phyloP scores from a whole-genome alignment of 2,888 invertebrate species.

The Ypsolopha scabrella region DNA sequence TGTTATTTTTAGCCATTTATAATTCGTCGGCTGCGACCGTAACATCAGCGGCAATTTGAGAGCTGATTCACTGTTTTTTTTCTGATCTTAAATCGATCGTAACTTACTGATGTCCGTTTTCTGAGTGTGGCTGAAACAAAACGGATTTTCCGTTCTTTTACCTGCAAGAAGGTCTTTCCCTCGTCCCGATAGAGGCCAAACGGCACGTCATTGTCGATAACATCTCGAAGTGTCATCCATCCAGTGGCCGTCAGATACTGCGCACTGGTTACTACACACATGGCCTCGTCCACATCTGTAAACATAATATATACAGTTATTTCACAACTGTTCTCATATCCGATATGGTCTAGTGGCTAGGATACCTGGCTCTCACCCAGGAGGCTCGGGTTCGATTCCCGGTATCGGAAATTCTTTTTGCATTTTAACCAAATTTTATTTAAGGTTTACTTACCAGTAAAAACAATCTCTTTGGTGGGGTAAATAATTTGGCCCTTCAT shows the following conservation, averaged over 20 bases:
- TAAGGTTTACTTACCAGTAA: conserved; percentile 72
- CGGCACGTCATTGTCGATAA: conserved; percentile 80
- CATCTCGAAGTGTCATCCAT: conserved; percentile 84
- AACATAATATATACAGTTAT: neutral
- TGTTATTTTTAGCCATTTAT: too few relatives aligned
- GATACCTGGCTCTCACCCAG: conserved; percentile 73
- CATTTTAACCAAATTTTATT: neutral
- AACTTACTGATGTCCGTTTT: too few relatives aligned
- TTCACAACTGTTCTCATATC: conserved; percentile 20
- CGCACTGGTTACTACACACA: conserved; percentile 87
- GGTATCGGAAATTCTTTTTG: conserved; percentile 55
- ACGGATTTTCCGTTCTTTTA: conserved; percentile 15
- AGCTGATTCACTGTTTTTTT: too few relatives aligned
- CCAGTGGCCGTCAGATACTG: conserved; percentile 83
- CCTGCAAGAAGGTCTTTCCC: conserved; percentile 77
- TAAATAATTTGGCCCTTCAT: conserved; percentile 88
- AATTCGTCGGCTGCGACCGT: too few relatives aligned
- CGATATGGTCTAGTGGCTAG: conserved; percentile 75
- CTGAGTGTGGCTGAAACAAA: too few relatives aligned
- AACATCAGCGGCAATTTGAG: too few relatives aligned
- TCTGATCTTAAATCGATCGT: too few relatives aligned
- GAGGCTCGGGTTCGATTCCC: conserved; percentile 71
- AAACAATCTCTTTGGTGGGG: conserved; percentile 88
- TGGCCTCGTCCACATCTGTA: conserved; percentile 79
- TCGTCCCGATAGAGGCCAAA: conserved; percentile 85